A percentile compares a stretch with the other conserved stretches of the same genome.
phyloP scores from a whole-genome alignment of 2,797 vertebrate species.

The Agapornis canus region DNA sequence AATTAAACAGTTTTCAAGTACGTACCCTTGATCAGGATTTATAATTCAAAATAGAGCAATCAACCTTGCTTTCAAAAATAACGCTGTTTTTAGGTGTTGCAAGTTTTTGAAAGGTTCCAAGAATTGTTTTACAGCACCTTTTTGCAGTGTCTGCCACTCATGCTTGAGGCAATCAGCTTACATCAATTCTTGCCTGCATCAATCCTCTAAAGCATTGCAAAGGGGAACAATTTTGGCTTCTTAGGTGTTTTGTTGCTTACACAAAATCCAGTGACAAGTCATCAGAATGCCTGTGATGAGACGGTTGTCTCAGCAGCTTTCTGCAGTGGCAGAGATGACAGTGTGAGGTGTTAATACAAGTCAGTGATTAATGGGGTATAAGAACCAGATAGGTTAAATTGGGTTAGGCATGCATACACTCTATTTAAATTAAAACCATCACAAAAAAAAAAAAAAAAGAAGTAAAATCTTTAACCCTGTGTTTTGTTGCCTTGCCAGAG shows the following conservation, averaged over 20 bases:
- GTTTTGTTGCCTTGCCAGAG: background rate
- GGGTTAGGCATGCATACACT: slow-evolving; percentile 26
- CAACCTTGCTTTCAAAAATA: background rate
- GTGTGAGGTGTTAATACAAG: slow-evolving; percentile 24
- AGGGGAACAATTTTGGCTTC: slow-evolving; percentile 23
- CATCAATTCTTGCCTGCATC: rapidly evolving
- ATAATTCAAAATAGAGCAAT: rapidly evolving
- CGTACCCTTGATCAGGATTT: background rate
- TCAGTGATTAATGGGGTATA: slow-evolving; percentile 50
- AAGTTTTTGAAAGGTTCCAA: background rate
- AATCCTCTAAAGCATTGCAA: background rate
- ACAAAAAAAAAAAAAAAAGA: background rate
- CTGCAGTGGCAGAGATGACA: background rate
- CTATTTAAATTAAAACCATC: slow-evolving; percentile 28
- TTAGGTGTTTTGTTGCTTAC: background rate
- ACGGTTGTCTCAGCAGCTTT: slow-evolving; percentile 10
- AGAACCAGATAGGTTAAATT: slow-evolving; percentile 38
- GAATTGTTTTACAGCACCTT: background rate
- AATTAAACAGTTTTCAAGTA: background rate
- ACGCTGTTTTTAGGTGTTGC: background rate
- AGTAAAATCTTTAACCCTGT: background rate
- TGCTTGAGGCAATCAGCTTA: background rate
- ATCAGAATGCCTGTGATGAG: slow-evolving; percentile 57
- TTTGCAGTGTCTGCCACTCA: background rate
- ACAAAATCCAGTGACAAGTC: slow-evolving; percentile 59